phyloP scores from a whole-genome alignment of 2,888 invertebrate genomes.

The Athalia circularis region DNA sequence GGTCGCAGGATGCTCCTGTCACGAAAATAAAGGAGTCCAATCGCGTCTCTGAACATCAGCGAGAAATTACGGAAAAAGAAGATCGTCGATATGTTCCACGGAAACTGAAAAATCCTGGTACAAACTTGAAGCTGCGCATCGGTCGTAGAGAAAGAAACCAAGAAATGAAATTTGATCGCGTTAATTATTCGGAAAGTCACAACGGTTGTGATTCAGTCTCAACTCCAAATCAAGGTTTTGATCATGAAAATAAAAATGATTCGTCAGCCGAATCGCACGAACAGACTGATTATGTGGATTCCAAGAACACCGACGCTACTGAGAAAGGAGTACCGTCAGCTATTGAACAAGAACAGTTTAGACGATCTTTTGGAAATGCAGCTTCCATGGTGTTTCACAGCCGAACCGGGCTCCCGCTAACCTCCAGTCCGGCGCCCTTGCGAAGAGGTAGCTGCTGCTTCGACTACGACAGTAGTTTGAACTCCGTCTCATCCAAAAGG shows the following conservation, averaged over 20 bases:
- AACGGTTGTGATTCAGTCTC: conserved; percentile 8
- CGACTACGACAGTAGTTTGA: conserved; percentile 89
- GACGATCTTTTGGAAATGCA: conserved; percentile 85
- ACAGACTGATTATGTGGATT: conserved; percentile 20
- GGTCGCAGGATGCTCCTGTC: background rate
- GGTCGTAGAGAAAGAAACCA: background rate
- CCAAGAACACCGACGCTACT: conserved; percentile 59
- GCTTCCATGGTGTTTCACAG: conserved; percentile 90
- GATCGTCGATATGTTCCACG: background rate
- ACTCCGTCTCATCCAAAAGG: conserved; percentile 87
- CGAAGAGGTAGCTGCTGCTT: conserved; percentile 86
- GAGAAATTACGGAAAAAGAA: background rate
- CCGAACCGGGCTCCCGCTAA: conserved; percentile 87
- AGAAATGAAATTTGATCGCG: background rate
- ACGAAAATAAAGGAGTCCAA: background rate
- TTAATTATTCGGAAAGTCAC: background rate
- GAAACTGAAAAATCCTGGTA: conserved; percentile 14
- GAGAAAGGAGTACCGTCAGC: conserved; percentile 80
- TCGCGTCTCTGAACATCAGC: background rate
- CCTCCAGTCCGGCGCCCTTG: conserved; percentile 91
- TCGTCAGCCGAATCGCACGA: background rate
- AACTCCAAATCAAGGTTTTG: background rate
- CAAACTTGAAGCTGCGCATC: conserved; percentile 19
- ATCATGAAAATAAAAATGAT: background rate
- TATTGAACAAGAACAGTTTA: conserved; percentile 83